Evolutionary conservation across 2,113 vertebrate genomes (phyloP).

Genomic region (Sinocyclocheilus rhinocerous): DNA sequence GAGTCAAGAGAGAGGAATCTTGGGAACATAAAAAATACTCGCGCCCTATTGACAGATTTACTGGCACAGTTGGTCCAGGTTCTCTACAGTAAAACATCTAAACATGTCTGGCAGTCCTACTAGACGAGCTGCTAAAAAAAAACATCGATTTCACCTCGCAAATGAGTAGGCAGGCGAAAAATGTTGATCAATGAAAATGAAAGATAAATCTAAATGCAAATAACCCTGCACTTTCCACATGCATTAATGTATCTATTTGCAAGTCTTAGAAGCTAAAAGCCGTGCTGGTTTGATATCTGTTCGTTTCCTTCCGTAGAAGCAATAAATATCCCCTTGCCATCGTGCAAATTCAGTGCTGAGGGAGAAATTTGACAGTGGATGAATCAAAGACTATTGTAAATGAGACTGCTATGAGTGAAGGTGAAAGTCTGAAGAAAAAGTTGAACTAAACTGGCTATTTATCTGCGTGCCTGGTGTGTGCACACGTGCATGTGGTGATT

Average conservation of each 20-base stretch:
- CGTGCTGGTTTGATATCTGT: constrained; percentile 13
- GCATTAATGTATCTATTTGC: constrained; percentile 64
- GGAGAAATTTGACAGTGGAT: neutral
- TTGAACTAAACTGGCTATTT: neutral
- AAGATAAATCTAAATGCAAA: constrained; percentile 75
- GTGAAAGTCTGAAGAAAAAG: constrained; percentile 41
- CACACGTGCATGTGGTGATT: constrained; percentile 6
- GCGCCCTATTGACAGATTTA: constrained; percentile 44
- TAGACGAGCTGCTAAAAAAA: constrained; percentile 26
- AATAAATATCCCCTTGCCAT: constrained; percentile 38
- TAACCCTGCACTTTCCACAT: constrained; percentile 61
- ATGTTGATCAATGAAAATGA: constrained; percentile 73
- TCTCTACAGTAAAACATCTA: constrained; percentile 50
- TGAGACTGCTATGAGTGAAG: neutral
- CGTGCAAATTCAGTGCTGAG: neutral
- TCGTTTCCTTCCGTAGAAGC: constrained; percentile 30
- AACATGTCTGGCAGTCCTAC: constrained; percentile 14
- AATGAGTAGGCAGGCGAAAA: constrained; percentile 41
- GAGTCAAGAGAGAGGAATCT: constrained; percentile 31
- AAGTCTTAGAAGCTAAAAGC: constrained; percentile 52
- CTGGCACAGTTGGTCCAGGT: neutral
- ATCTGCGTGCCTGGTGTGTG: neutral
- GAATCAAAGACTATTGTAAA: neutral
- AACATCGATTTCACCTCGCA: constrained; percentile 25
- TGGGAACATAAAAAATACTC: constrained; percentile 32